A percentile compares a stretch with the other conserved stretches of the same genome.
Conservation (phyloP, 53 echinoderm and acorn worm genomes). For the Arbacia lixula region DNA sequence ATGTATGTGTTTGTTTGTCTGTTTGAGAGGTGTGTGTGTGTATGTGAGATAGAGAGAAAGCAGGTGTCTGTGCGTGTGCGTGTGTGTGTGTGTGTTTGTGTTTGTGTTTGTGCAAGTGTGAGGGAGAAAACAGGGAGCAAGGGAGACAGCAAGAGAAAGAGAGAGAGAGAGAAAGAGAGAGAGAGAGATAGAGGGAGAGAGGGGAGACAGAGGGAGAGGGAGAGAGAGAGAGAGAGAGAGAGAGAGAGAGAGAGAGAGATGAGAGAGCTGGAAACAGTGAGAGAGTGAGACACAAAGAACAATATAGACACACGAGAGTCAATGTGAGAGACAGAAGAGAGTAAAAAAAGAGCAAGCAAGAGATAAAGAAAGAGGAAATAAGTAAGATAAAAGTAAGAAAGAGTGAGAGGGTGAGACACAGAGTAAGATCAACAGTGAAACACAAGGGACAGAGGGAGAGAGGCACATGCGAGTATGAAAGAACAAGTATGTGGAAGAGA, state of each 20-base stretch:
- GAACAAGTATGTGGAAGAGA: too few species aligned
- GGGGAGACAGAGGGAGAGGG: too few species aligned
- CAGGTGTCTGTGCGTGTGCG: neutral
- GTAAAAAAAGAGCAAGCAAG: neutral
- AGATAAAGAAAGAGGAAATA: neutral
- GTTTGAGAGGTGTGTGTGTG: too few species aligned
- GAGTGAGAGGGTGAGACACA: neutral
- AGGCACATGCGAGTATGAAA: neutral
- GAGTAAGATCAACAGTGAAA: neutral
- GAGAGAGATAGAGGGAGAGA: too few species aligned
- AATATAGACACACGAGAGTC: neutral
- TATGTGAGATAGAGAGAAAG: neutral
- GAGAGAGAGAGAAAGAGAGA: too few species aligned
- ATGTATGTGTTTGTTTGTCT: too few species aligned
- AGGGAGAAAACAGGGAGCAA: neutral
- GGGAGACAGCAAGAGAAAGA: neutral
- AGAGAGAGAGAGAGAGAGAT: neutral
- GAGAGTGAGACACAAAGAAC: neutral
- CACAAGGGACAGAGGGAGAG: neutral
- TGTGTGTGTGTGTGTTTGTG: constrained; percentile 1
- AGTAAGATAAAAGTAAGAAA: neutral
- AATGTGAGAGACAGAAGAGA: neutral
- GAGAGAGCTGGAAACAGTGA: neutral
- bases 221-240: neutral
- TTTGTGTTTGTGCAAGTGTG: neutral